Conservation (phyloP, 2,797 vertebrate genomes). For the Acrossocheilus fasciatus region DNA sequence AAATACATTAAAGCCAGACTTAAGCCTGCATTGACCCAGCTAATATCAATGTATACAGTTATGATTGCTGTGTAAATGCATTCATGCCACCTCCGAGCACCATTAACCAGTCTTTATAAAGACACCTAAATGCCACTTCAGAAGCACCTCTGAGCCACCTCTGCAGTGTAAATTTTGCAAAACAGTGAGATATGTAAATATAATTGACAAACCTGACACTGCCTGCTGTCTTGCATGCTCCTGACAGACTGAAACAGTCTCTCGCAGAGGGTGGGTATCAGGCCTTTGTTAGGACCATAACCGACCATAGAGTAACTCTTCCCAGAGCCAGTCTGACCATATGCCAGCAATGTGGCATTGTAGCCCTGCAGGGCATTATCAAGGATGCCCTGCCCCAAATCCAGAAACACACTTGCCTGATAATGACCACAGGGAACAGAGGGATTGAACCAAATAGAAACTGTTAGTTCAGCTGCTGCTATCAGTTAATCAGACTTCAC, state of each 20-base stretch:
- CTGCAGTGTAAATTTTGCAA: background rate
- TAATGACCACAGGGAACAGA: slow-evolving; percentile 27
- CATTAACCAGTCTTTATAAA: background rate
- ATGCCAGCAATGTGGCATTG: slow-evolving; percentile 84
- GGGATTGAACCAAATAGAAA: background rate
- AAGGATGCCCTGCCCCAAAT: slow-evolving; percentile 83
- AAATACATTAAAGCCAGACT: background rate
- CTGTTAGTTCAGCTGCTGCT: background rate
- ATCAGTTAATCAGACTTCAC: background rate
- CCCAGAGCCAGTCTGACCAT: slow-evolving; percentile 86
- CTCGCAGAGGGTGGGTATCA: slow-evolving; percentile 83
- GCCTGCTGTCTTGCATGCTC: slow-evolving; percentile 77
- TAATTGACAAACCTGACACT: slow-evolving; percentile 77
- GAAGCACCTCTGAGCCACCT: background rate
- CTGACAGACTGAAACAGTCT: slow-evolving; percentile 81
- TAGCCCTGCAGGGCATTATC: slow-evolving; percentile 85
- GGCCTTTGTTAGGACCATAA: slow-evolving; percentile 84
- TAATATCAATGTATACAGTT: background rate
- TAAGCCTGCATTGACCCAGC: background rate
- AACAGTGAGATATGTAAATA: background rate
- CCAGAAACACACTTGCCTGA: slow-evolving; percentile 81
- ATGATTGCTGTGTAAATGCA: background rate
- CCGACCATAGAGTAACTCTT: slow-evolving; percentile 90
- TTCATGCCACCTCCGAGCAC: background rate
- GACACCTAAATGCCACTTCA: background rate